These are phyloP conservation scores for Bolinopsis microptera DNA, from an alignment of 37 sponge, comb jelly and placozoan genomes.

Conservation along the genomic window DNA sequence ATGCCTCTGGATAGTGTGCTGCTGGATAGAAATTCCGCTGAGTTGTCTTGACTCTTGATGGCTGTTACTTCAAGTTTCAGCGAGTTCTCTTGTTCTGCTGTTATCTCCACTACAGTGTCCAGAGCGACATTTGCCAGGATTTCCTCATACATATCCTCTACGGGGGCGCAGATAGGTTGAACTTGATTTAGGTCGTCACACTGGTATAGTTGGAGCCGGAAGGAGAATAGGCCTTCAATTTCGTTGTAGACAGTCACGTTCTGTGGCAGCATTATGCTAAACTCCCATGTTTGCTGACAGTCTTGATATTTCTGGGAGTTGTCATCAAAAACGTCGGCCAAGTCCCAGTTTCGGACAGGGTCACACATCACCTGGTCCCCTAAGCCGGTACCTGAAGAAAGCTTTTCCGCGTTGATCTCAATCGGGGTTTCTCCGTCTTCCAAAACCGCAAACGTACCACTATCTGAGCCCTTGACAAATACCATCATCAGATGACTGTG, in stretches of 20 bases:
- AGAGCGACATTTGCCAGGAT: neutral
- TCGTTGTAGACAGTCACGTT: neutral
- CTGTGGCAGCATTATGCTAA: neutral
- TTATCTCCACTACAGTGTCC: slow-evolving; percentile 13
- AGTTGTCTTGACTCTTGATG: neutral
- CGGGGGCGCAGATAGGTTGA: neutral
- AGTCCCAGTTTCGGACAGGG: neutral
- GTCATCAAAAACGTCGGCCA: too few species aligned
- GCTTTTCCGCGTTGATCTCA: neutral
- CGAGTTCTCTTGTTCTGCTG: neutral
- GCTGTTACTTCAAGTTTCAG: neutral
- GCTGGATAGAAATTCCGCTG: neutral
- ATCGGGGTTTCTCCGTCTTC: neutral
- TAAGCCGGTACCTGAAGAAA: neutral
- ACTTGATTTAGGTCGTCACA: neutral
- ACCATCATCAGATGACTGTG: neutral
- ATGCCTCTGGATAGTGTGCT: neutral
- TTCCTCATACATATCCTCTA: neutral
- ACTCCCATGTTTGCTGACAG: slow-evolving; percentile 4
- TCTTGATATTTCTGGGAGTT: neutral
- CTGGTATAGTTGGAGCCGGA: neutral
- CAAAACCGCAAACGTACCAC: neutral
- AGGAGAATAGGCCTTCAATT: neutral
- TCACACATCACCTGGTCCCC: neutral
- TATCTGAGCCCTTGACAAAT: neutral